Evolutionary conservation across 1,140 invertebrate genomes (phyloP).

Genomic region (Bilobella aurantiaca): DNA sequence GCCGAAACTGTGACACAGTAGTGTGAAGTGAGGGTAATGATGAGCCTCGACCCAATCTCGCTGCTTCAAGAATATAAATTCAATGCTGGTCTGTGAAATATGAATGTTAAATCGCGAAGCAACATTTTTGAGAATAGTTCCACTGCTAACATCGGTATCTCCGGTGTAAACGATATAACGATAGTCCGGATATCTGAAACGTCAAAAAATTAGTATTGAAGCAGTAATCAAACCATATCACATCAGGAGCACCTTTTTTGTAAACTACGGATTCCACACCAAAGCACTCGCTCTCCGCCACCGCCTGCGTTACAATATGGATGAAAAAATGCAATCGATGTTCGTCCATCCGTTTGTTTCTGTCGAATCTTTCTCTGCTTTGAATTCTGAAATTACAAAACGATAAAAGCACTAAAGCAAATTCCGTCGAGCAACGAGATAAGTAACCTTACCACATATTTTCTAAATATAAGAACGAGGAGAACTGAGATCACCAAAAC

Average conservation of each 20-base stretch:
- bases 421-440: too few relatives aligned
- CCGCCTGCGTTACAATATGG: constrained; percentile 97
- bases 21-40: constrained; percentile 82
- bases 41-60: constrained; percentile 67
- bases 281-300: constrained; percentile 95
- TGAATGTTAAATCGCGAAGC: constrained; percentile 69
- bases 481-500: background rate
- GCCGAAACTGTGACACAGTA: constrained; percentile 87
- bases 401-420: too few relatives aligned
- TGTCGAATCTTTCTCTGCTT: background rate
- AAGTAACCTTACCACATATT: background rate
- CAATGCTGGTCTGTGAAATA: constrained; percentile 45
- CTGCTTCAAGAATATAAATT: constrained; percentile 67
- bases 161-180: constrained; percentile 78
- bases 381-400: background rate
- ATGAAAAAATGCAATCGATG: constrained; percentile 81
- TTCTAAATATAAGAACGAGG: background rate
- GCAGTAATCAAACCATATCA: background rate
- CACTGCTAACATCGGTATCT: constrained; percentile 62
- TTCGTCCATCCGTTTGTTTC: constrained; percentile 5
- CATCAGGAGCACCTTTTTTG: constrained; percentile 52
- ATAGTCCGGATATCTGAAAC: constrained; percentile 55
- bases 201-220: constrained; percentile 2
- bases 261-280: constrained; percentile 76
- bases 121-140: constrained; percentile 63